Evolutionary conservation across 1,140 invertebrate species (phyloP).

Genomic region (Drosophila persimilis): DNA sequence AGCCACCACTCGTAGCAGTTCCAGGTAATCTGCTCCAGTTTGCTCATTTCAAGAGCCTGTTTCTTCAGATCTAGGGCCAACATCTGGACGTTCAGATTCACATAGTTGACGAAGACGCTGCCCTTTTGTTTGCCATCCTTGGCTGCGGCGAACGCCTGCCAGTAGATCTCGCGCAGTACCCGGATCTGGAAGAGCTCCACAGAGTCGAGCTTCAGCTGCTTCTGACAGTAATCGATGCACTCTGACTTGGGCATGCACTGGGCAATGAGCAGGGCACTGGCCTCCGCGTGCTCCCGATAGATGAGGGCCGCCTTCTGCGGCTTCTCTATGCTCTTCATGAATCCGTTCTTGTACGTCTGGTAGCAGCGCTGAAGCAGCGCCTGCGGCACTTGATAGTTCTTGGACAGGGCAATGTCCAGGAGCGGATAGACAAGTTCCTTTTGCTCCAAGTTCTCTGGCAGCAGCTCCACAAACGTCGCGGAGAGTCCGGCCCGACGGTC

Average conservation of each 20-base stretch:
- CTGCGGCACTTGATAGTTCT: conserved; percentile 78
- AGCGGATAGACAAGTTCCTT: conserved; percentile 86
- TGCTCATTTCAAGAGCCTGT: conserved; percentile 63
- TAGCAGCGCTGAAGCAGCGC: conserved; percentile 84
- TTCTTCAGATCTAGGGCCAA: conserved; percentile 85
- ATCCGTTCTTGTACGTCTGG: conserved; percentile 85
- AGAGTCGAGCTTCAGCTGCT: conserved; percentile 85
- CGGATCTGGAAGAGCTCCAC: conserved; percentile 85
- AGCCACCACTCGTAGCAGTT: conserved; percentile 78
- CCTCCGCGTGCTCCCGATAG: conserved; percentile 84
- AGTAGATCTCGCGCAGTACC: conserved; percentile 84
- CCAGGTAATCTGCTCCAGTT: conserved; percentile 57
- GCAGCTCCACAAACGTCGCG: conserved; percentile 72
- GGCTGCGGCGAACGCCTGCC: conserved; percentile 81
- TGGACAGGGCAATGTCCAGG: conserved; percentile 83
- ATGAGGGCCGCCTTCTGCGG: conserved; percentile 87
- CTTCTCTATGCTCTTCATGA: conserved; percentile 86
- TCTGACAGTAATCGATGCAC: conserved; percentile 84
- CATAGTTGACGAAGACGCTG: conserved; percentile 84
- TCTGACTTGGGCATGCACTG: conserved; percentile 85
- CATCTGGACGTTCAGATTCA: conserved; percentile 85
- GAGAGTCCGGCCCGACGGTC: conserved; percentile 83
- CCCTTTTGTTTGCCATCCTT: conserved; percentile 75
- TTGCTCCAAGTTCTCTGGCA: conserved; percentile 72
- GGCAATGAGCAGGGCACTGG: conserved; percentile 84